phyloP scores from a whole-genome alignment of 1,140 invertebrate species.

The Chymomyza costata region DNA sequence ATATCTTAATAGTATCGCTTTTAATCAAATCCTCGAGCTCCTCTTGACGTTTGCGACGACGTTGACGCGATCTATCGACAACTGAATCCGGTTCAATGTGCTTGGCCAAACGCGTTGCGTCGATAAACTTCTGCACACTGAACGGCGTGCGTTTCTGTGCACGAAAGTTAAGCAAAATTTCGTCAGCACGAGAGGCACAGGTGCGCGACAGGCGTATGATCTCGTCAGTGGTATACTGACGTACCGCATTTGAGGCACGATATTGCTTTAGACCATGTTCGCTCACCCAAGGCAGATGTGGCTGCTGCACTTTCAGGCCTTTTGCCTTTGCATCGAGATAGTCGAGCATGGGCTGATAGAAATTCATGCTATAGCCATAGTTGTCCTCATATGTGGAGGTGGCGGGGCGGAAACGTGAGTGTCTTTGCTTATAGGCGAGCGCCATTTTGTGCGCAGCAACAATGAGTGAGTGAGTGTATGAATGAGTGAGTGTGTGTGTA shows the following conservation, averaged over 20 bases:
- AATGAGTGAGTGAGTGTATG: not conserved
- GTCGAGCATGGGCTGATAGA: constrained; percentile 89
- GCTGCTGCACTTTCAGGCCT: constrained; percentile 76
- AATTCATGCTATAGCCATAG: constrained; percentile 87
- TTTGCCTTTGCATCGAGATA: constrained; percentile 81
- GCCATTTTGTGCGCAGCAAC: constrained; percentile 36
- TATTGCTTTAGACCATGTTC: constrained; percentile 81
- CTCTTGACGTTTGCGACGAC: constrained; percentile 76
- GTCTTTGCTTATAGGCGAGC: constrained; percentile 64
- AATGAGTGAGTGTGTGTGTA: not conserved
- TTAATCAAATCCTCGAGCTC: constrained; percentile 75
- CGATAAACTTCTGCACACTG: constrained; percentile 81
- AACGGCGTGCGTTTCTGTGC: constrained; percentile 81
- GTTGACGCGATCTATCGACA: constrained; percentile 76
- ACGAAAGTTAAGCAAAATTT: constrained; percentile 79
- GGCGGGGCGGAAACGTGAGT: constrained; percentile 58
- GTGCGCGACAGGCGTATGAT: constrained; percentile 79
- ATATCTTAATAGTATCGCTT: constrained; percentile 75
- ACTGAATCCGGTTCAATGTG: constrained; percentile 79
- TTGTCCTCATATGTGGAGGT: constrained; percentile 83
- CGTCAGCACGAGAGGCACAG: constrained; percentile 81
- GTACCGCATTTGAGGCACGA: constrained; percentile 77
- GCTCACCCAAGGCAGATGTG: constrained; percentile 85
- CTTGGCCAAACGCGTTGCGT: constrained; percentile 80
- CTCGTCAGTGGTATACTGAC: constrained; percentile 80